Evolutionary conservation across 2,797 vertebrate species (phyloP), one percentile per base, ranked within the genome.

Genomic region (Pseudomugil gertrudae): DNA sequence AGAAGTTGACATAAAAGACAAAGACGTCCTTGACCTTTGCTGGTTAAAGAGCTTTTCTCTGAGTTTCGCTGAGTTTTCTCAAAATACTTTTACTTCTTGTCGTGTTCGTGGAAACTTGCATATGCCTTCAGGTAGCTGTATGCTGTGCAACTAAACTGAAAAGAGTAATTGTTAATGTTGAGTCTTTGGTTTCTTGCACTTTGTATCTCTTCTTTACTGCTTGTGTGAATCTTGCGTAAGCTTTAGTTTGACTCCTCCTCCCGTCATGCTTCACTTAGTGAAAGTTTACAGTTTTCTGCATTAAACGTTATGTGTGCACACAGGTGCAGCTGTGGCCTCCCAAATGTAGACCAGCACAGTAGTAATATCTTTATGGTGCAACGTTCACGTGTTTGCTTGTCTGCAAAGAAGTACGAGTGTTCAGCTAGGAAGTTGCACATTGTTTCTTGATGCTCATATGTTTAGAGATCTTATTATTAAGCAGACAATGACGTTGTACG

Each of bases 211-310:
- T 9, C n/a, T 57, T 72, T 74, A 36, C 70, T 47, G 69, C 75
- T 81, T 62, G 64, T 76, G 69, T 63, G 14, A 67, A 32, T 72
- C 79, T 92, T 89, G 81, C 69, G 58, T 90, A 89, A 91, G 74
- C 77, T 66, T 71, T 57, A 66, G 70, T 82, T 80, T 69, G 62
- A 69, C 78, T 62, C 50, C 66, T 63, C 21, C 26, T 35, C 48
- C 55, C 66, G 88, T 88, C 85, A 90, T 83, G 88, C 86, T 86
- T 75, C 83, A 80, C 78, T 86, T 79, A 92, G 85, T 90, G 74
- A 80, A 84, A 83, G 82, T 88, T 89, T 83, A 80, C 82, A 73
- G 85, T 79, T 74, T 70, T 85, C 68, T 84, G 82, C 83, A 62
- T 87, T 87, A 75, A 87, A 89, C 74, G 79, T 83, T 81, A 77